Evolutionary conservation across 53 echinoderm and acorn worm species (phyloP).

Genomic region (Glandiceps talaboti): DNA sequence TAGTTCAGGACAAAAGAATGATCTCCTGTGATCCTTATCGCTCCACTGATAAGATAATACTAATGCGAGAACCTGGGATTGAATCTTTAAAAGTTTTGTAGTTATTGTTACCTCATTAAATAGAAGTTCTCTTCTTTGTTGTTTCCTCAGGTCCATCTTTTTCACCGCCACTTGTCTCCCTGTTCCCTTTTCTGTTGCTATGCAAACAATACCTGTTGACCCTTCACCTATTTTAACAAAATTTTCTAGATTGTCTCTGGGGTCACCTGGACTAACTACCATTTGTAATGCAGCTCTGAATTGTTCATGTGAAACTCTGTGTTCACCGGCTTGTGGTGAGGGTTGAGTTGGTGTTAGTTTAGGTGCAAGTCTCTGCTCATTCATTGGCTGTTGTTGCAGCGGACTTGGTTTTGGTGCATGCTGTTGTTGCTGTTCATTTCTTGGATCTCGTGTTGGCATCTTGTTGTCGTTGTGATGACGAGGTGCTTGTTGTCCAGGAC

Average conservation of each 20-base stretch:
- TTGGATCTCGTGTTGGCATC: neutral
- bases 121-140: slow-evolving; percentile 90
- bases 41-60: no score
- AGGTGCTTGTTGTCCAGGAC: slow-evolving; percentile 12
- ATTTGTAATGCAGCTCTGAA: slow-evolving; percentile 88
- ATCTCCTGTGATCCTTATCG: no score
- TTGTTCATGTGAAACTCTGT: slow-evolving; percentile 88
- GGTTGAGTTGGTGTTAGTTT: neutral
- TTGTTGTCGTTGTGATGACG: slow-evolving; percentile 12
- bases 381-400: neutral
- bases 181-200: slow-evolving; percentile 59
- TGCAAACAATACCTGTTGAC: slow-evolving; percentile 95
- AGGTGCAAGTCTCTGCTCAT: neutral
- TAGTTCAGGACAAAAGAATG: no score
- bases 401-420: neutral
- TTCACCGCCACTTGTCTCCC: slow-evolving; percentile 93
- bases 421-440: neutral
- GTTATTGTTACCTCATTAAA: slow-evolving; percentile 70
- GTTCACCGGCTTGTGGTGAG: slow-evolving; percentile 32
- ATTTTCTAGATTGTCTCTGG: slow-evolving; percentile 48
- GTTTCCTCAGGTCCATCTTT: slow-evolving; percentile 96
- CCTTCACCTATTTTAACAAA: slow-evolving; percentile 98
- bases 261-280: slow-evolving; percentile 87
- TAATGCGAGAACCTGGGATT: neutral
- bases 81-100: neutral